Evolutionary conservation across 2,113 vertebrate genomes (phyloP).

Genomic region (Recurvirostra avosetta): DNA sequence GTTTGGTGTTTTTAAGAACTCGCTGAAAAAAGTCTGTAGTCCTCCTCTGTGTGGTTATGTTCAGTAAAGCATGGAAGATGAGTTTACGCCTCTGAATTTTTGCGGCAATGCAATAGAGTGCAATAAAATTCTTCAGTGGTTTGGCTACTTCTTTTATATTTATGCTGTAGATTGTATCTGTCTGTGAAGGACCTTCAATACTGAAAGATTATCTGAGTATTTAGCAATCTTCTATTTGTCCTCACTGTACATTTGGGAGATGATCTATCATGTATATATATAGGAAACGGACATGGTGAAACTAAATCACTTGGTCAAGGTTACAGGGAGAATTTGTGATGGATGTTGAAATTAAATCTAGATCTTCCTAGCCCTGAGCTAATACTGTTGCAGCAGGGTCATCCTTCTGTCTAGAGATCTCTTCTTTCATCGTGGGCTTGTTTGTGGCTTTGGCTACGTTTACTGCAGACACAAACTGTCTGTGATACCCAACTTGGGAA

Average conservation of each 20-base stretch:
- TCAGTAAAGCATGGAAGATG: not conserved
- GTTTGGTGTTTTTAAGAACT: not conserved
- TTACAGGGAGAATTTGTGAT: conserved; percentile 1
- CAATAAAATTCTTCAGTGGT: not conserved
- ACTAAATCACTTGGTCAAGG: conserved; percentile 18
- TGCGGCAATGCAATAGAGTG: not conserved
- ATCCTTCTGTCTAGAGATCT: not conserved
- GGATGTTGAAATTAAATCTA: conserved; percentile 9
- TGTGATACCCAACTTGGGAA: not conserved
- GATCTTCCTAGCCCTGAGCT: not conserved
- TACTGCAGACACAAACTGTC: not conserved
- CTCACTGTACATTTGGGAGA: not conserved
- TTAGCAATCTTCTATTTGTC: not conserved
- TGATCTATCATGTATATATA: not conserved
- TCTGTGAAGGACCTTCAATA: not conserved
- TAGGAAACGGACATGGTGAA: not conserved
- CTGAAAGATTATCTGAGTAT: not conserved
- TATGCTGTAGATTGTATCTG: not conserved
- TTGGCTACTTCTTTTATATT: not conserved
- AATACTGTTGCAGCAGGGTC: not conserved
- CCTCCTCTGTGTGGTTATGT: not conserved
- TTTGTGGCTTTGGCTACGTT: not conserved
- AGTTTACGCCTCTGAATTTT: not conserved
- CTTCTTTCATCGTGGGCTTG: not conserved
- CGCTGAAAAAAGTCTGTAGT: not conserved